Conservation (phyloP, 2,888 invertebrate genomes). For the Xylota segnis region DNA sequence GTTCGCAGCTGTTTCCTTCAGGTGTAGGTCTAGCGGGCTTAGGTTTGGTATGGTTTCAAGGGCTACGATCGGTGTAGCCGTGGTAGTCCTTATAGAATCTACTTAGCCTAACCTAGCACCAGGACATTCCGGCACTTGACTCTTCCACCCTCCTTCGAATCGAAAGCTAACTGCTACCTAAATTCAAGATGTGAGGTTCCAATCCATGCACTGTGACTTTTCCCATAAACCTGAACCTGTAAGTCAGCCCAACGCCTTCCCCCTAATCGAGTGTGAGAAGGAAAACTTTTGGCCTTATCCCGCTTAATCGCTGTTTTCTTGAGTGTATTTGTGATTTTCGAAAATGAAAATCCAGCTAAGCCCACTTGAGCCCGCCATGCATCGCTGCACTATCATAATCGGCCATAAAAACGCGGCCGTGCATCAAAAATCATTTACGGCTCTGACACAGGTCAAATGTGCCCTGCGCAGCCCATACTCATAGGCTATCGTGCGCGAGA, state of each 20-base stretch:
- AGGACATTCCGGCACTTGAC: too few species aligned
- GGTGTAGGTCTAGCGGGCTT: too few species aligned
- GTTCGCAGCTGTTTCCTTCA: too few species aligned
- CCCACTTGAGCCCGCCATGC: constrained; percentile 30
- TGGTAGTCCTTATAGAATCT: too few species aligned
- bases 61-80: too few species aligned
- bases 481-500: constrained; percentile 46
- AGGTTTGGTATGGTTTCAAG: too few species aligned
- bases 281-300: constrained; percentile 29
- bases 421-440: constrained; percentile 59
- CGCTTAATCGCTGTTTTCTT: constrained; percentile 2
- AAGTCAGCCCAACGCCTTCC: background rate
- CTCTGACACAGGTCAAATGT: constrained; percentile 60
- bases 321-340: background rate
- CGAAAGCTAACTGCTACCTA: too few species aligned
- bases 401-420: constrained; percentile 36
- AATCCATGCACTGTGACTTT: background rate
- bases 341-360: constrained; percentile 11
- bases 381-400: constrained; percentile 51
- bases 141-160: too few species aligned
- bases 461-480: background rate
- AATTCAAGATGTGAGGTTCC: too few species aligned
- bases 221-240: background rate
- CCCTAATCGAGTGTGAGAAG: constrained; percentile 30
- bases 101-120: too few species aligned